A percentile compares a stretch with the other conserved stretches of the same genome.
phyloP scores from a whole-genome alignment of 1,140 invertebrate genomes.

The Bursaphelenchus mucronatus region DNA sequence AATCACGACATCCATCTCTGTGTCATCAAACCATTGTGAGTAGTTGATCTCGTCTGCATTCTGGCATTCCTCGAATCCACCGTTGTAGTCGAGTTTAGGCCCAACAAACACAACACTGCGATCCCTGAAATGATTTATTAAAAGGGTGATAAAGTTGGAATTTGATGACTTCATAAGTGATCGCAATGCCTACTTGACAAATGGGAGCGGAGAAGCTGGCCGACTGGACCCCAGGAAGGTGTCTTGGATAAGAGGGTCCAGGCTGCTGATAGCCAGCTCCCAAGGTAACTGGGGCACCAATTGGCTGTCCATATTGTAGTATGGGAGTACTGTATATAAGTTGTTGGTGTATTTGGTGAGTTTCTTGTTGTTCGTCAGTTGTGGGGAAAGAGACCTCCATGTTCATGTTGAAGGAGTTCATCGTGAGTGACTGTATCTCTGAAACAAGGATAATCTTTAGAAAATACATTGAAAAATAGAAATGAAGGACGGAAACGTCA shows the following conservation, averaged over 20 bases:
- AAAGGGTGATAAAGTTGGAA: too few species aligned
- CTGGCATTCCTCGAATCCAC: background rate
- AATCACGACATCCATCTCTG: too few species aligned
- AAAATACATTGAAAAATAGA: background rate
- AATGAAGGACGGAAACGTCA: slow-evolving; percentile 2
- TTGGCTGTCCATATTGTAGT: too few species aligned
- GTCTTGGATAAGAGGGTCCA: slow-evolving; percentile 14
- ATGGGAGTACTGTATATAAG: too few species aligned
- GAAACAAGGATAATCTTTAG: slow-evolving; percentile 10
- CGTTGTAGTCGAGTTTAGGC: slow-evolving; percentile 28
- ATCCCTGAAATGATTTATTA: slow-evolving; percentile 25
- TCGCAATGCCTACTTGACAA: background rate
- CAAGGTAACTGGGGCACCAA: too few species aligned
- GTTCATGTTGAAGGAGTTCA: slow-evolving; percentile 15
- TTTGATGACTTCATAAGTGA: background rate
- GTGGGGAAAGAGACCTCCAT: slow-evolving; percentile 6
- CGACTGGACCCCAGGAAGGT: slow-evolving; percentile 15
- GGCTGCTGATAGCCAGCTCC: too few species aligned
- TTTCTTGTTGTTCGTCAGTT: background rate
- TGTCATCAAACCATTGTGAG: too few species aligned
- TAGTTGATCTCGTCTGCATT: too few species aligned
- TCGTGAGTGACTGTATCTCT: slow-evolving; percentile 13
- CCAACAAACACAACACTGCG: slow-evolving; percentile 43
- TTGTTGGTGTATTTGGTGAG: slow-evolving; percentile 12
- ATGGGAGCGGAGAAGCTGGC: slow-evolving; percentile 7